Conservation (phyloP, 2,888 invertebrate genomes). For the Cylloceria caligata region DNA sequence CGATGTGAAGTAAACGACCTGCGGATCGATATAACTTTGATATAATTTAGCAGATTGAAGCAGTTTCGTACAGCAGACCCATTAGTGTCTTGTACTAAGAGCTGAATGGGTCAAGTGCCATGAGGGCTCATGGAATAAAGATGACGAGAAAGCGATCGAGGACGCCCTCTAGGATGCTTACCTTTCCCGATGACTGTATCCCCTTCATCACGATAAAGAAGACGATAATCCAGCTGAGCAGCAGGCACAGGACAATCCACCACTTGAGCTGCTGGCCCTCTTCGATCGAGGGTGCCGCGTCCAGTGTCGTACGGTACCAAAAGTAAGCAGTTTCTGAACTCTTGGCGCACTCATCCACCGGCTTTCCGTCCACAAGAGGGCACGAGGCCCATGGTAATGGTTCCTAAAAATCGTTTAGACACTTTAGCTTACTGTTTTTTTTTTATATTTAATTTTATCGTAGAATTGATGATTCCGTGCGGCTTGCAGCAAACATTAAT, state of each 20-base stretch:
- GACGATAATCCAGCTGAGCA: constrained; percentile 95
- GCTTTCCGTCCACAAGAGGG: constrained; percentile 89
- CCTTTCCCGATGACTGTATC: constrained; percentile 98
- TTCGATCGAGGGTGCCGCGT: constrained; percentile 94
- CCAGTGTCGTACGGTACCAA: constrained; percentile 96
- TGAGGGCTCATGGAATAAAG: neutral
- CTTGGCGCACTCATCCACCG: constrained; percentile 93
- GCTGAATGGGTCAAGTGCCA: constrained; percentile 11
- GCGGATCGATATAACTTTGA: constrained; percentile 74
- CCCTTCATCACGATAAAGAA: constrained; percentile 98
- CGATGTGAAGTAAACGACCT: constrained; percentile 98
- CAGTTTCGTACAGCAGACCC: constrained; percentile 58
- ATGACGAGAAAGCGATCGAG: constrained; percentile 38
- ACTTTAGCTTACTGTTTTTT: neutral
- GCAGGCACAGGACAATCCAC: constrained; percentile 96
- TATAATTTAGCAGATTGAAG: constrained; percentile 32
- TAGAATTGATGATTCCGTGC: constrained; percentile 30
- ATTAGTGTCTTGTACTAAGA: neutral
- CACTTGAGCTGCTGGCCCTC: constrained; percentile 94
- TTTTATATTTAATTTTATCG: neutral
- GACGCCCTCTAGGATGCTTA: constrained; percentile 81
- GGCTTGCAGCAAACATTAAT: constrained; percentile 27
- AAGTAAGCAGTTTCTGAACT: constrained; percentile 96
- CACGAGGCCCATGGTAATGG: constrained; percentile 95
- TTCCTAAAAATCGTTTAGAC: constrained; percentile 85